Conservation (phyloP, 2,113 vertebrate species). For the Felis chaus region DNA sequence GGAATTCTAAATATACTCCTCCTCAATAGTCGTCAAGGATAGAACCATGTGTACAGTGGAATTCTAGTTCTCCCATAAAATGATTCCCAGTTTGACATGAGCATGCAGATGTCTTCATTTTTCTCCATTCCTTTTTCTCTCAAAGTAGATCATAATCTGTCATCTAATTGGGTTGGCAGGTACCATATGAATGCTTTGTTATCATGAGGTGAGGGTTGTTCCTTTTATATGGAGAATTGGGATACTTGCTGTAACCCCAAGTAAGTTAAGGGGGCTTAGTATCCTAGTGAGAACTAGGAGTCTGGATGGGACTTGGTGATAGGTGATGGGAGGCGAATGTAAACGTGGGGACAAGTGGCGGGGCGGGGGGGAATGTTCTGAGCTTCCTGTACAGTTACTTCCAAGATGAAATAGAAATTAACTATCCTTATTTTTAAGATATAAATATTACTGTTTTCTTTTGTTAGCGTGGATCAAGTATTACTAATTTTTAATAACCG, state of each 20-base stretch:
- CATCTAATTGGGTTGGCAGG: neutral
- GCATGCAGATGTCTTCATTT: neutral
- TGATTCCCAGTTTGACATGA: neutral
- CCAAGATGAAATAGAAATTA: neutral
- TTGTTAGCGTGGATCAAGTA: neutral
- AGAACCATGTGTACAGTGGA: neutral
- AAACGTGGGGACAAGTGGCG: neutral
- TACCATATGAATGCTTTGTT: neutral
- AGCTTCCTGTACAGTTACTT: neutral
- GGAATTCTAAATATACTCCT: neutral
- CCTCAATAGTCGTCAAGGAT: neutral
- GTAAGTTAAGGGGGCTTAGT: neutral
- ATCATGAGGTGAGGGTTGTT: neutral
- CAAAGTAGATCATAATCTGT: neutral
- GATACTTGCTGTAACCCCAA: neutral
- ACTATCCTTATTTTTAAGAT: neutral
- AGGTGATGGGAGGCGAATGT: neutral
- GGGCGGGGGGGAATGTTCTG: neutral
- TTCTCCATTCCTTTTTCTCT: neutral
- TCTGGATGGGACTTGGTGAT: neutral
- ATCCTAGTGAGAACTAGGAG: neutral
- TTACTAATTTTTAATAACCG: neutral
- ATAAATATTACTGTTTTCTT: neutral
- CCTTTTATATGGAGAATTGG: neutral
- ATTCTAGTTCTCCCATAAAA: neutral